A percentile compares a stretch with the other conserved stretches of the same genome.
Evolutionary conservation across 2,888 invertebrate genomes (phyloP).

Genomic region (Drosophila prostipennis): DNA sequence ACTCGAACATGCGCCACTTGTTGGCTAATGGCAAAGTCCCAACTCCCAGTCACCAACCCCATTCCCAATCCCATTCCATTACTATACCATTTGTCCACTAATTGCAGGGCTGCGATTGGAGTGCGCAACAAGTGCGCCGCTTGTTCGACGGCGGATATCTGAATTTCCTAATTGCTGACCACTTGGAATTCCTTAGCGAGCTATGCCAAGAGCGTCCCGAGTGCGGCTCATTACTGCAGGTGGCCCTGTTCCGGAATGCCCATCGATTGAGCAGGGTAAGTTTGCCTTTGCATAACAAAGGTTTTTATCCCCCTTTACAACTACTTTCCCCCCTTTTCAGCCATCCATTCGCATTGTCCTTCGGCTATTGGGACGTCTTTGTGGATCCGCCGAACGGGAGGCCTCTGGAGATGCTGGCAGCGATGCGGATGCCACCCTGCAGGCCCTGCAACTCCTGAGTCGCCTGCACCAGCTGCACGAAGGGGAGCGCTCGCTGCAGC

Average conservation of each 20-base stretch:
- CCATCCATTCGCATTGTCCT: slow-evolving; percentile 68
- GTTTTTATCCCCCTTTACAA: slow-evolving; percentile 4
- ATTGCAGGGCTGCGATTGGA: slow-evolving; percentile 78
- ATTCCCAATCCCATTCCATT: background rate
- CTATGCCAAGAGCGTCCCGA: slow-evolving; percentile 81
- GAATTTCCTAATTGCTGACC: slow-evolving; percentile 83
- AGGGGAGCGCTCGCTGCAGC: slow-evolving; percentile 63
- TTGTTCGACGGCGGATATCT: slow-evolving; percentile 76
- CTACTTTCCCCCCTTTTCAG: slow-evolving; percentile 37
- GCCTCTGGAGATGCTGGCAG: slow-evolving; percentile 29
- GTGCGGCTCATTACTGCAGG: slow-evolving; percentile 81
- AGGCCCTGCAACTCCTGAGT: slow-evolving; percentile 70
- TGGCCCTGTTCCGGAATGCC: slow-evolving; percentile 77
- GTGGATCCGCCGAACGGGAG: slow-evolving; percentile 28
- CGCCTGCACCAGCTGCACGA: slow-evolving; percentile 68
- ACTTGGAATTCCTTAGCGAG: slow-evolving; percentile 82
- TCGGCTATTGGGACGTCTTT: slow-evolving; percentile 62
- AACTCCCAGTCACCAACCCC: background rate
- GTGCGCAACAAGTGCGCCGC: slow-evolving; percentile 81
- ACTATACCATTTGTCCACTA: slow-evolving; percentile 29
- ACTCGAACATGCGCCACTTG: slow-evolving; percentile 67
- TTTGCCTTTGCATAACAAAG: slow-evolving; percentile 58
- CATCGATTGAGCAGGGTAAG: slow-evolving; percentile 79
- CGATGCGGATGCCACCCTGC: slow-evolving; percentile 35
- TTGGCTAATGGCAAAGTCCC: slow-evolving; percentile 49